Evolutionary conservation across 2,113 vertebrate genomes (phyloP).

Genomic region (Uropsilus gracilis): DNA sequence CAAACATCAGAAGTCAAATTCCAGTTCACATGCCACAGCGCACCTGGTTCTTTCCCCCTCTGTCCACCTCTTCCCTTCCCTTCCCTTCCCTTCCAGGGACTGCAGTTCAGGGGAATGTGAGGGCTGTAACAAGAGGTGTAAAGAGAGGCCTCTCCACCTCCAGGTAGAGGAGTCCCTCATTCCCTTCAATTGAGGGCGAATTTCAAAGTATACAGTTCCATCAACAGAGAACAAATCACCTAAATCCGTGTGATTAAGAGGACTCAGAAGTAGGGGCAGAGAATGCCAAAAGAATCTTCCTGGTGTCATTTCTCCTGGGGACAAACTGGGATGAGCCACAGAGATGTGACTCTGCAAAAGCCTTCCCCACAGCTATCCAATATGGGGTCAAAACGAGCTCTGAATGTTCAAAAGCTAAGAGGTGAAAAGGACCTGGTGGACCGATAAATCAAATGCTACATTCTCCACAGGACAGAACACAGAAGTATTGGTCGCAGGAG

Average conservation of each 20-base stretch:
- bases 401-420: neutral
- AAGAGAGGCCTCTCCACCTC: neutral
- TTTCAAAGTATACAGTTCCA: neutral
- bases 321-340: neutral
- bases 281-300: neutral
- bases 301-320: neutral
- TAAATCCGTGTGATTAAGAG: neutral
- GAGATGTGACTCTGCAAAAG: neutral
- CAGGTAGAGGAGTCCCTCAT: neutral
- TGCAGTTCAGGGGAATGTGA: neutral
- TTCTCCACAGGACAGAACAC: too few relatives aligned
- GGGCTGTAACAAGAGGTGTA: neutral
- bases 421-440: neutral
- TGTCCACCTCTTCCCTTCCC: neutral
- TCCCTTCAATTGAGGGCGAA: neutral
- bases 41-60: neutral
- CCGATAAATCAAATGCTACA: neutral
- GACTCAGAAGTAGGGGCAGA: neutral
- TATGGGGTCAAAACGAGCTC: slow-evolving; percentile 23
- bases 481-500: neutral
- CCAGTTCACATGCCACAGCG: neutral
- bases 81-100: neutral
- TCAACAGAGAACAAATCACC: neutral
- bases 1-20: slow-evolving; percentile 37
- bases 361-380: slow-evolving; percentile 48